These are phyloP conservation scores for Takifugu bimaculatus DNA, from an alignment of 2,113 vertebrate genomes.

Conservation along the genomic window DNA sequence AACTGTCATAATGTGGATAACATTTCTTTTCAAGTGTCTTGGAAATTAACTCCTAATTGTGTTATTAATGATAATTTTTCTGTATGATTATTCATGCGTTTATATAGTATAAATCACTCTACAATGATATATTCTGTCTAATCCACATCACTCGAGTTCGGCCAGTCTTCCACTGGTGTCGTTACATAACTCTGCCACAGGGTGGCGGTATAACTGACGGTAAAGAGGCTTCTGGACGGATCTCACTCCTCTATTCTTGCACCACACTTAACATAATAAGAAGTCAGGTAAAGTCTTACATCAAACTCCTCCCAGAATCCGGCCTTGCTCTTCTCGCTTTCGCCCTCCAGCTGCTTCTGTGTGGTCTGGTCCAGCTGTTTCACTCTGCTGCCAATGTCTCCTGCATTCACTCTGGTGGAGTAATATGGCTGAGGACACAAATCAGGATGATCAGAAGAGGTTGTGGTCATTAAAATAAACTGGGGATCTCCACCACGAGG, in stretches of 20 bases:
- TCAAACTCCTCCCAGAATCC: conserved; percentile 99
- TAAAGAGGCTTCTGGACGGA: conserved; percentile 1
- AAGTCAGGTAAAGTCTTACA: conserved; percentile 62
- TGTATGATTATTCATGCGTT: too few relatives aligned
- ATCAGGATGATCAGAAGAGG: background rate
- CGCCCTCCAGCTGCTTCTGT: conserved; percentile 67
- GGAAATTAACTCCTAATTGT: too few relatives aligned
- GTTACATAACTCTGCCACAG: conserved; percentile 27
- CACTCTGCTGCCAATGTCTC: conserved; percentile 89
- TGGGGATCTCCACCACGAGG: background rate
- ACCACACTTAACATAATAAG: background rate
- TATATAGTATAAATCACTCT: too few relatives aligned
- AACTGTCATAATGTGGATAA: too few relatives aligned
- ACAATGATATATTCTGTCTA: background rate
- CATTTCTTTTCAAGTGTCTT: too few relatives aligned
- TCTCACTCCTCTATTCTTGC: background rate
- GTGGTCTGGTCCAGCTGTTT: conserved; percentile 82
- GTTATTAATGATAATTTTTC: too few relatives aligned
- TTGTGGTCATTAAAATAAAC: too few relatives aligned
- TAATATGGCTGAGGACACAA: conserved; percentile 79
- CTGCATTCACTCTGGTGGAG: conserved; percentile 88
- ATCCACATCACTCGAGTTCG: background rate
- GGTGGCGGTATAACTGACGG: conserved; percentile 20
- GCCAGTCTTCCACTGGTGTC: background rate
- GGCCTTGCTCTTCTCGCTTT: conserved; percentile 82